Base-by-base conservation (phyloP, 2,113 vertebrate species). In the Colossoma macropomum region DNA sequence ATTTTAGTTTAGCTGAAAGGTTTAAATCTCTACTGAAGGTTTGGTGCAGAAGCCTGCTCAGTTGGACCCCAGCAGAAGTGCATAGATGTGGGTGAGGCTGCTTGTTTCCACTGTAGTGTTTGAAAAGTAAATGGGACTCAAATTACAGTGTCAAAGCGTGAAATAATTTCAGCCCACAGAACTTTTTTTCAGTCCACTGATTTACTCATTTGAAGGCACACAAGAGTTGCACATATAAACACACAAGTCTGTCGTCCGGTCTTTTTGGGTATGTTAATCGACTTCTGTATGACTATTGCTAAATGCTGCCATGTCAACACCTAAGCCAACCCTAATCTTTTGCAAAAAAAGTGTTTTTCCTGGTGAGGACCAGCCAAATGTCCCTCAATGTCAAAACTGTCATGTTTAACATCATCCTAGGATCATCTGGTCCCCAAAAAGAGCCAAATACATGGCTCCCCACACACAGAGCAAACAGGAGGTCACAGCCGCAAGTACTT, bases 141-240 rank as follows among this genome's bases (percentile, higher is more conserved):
- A 69, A 32, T 38, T 69, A 38, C 32, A 69, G 32, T 69, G 28
- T 13, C 19, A 48, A 6, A 68, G 27, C 6, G 25, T 21, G 6
- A 62, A 77, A 63, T 60, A 23, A 69, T 38, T 45, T 45, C 41
- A 45, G 41, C 9, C 34, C 34, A 38, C 34, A 38, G 16, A 54
- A 69, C 10, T 3, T 8, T 28, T 34, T 79, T 34, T 69, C 28
- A 23, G 10, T 68, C 28, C 15, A 63, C 56, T 1, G 38, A 9
- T 79, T 79, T 79, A 79, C 32, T 79, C 25, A 25, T 69, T 19
- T 69, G 30, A 38, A 69, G 32, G 32, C 30, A 69, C 30, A 68
- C 0, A 54, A 52, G 32, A 34, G 32, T 21, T 68, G 45, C 28
- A 32, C 76, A 50, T 17, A 68, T 21, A 78, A 2, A 56, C 19